A percentile compares a stretch with the other conserved stretches of the same genome.
Evolutionary conservation across 2,113 vertebrate species (phyloP).

Genomic region (Carollia perspicillata): DNA sequence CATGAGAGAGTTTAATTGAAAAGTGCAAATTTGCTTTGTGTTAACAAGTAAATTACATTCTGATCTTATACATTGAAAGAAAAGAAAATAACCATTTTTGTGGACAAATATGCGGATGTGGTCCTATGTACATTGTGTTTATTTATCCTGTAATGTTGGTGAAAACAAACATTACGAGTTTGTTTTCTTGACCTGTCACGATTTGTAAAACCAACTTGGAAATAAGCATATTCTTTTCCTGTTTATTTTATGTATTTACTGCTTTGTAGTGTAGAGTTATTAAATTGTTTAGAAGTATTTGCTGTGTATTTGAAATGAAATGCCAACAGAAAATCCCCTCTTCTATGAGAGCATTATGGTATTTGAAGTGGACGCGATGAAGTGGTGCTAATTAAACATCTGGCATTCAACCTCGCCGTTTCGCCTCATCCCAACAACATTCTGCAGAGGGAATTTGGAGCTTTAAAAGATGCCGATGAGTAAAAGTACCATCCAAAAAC

Average conservation of each 20-base stretch:
- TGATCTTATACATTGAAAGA: background rate
- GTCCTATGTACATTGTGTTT: background rate
- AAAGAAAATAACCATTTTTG: background rate
- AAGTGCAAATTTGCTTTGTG: background rate
- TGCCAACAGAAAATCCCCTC: slow-evolving; percentile 27
- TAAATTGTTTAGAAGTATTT: slow-evolving; percentile 45
- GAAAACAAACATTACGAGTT: background rate
- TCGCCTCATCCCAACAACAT: background rate
- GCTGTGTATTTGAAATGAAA: slow-evolving; percentile 44
- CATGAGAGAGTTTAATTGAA: background rate
- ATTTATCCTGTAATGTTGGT: background rate
- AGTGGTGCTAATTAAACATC: slow-evolving; percentile 58
- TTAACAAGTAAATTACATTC: background rate
- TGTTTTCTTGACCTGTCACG: background rate
- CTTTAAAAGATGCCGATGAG: slow-evolving; percentile 11
- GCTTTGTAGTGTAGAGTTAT: slow-evolving; percentile 3
- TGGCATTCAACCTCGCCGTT: slow-evolving; percentile 21
- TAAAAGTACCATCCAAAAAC: background rate
- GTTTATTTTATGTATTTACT: background rate
- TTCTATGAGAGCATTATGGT: background rate
- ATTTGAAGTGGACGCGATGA: slow-evolving; percentile 55
- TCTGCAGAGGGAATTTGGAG: background rate
- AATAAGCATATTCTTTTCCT: background rate
- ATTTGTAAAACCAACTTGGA: background rate
- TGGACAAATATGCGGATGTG: background rate